A percentile compares a stretch with the other conserved stretches of the same genome.
phyloP scores from a whole-genome alignment of 1,140 invertebrate species.

The Hyles vespertilio region DNA sequence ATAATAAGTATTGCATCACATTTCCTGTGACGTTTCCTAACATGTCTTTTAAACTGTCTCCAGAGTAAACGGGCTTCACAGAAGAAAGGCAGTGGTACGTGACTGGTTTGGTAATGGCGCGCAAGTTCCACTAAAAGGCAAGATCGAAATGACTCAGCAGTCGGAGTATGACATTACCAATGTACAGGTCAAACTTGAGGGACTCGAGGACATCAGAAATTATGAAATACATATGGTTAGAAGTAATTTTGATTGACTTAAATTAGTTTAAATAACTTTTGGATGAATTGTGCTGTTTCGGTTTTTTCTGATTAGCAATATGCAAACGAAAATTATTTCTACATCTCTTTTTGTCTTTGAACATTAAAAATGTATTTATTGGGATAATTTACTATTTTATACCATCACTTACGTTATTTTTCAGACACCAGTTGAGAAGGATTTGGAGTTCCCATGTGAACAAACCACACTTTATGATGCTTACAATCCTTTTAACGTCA shows the following conservation, averaged over 20 bases:
- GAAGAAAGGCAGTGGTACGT: conserved; percentile 88
- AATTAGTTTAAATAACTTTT: background rate
- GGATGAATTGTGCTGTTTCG: background rate
- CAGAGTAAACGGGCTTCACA: conserved; percentile 84
- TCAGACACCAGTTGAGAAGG: conserved; percentile 86
- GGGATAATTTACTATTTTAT: conserved; percentile 14
- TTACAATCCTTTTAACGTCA: conserved; percentile 88
- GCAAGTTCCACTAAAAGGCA: conserved; percentile 79
- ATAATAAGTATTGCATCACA: too few species aligned
- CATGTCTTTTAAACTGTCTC: conserved; percentile 10
- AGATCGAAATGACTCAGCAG: conserved; percentile 89
- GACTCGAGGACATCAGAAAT: conserved; percentile 80
- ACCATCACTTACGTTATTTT: conserved; percentile 10
- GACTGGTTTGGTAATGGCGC: conserved; percentile 92
- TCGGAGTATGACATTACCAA: conserved; percentile 90
- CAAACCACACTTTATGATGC: conserved; percentile 85
- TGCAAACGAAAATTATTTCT: background rate
- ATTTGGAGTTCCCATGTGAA: conserved; percentile 93
- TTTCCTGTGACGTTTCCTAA: too few species aligned
- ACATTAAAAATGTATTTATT: background rate
- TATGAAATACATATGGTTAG: conserved; percentile 91
- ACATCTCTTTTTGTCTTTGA: too few species aligned
- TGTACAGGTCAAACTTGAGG: conserved; percentile 86
- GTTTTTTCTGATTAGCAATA: background rate
- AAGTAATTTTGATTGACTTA: background rate